Conservation (phyloP, 2,888 invertebrate genomes). For the Trichogramma evanescens region DNA sequence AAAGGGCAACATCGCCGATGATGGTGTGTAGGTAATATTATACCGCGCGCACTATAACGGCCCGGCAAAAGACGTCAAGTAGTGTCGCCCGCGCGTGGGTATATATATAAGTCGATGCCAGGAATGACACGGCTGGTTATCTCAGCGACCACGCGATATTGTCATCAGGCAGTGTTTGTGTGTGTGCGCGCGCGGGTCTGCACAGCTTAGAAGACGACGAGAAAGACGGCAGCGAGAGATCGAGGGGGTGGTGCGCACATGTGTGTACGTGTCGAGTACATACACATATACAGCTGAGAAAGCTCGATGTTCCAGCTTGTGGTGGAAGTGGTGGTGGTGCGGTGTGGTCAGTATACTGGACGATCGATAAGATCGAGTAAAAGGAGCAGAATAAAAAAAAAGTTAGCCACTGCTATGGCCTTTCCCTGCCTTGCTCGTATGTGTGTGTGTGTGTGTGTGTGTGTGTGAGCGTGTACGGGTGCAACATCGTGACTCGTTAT, state of each 20-base stretch:
- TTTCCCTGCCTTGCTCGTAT: conserved; percentile 37
- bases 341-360: too few relatives aligned
- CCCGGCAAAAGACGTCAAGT: conserved; percentile 26
- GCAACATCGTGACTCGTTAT: conserved; percentile 39
- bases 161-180: conserved; percentile 39
- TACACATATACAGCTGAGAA: too few relatives aligned
- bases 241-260: conserved; percentile 30
- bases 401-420: conserved; percentile 30
- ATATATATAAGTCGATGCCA: conserved; percentile 36
- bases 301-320: too few relatives aligned
- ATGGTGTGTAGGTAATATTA: background rate
- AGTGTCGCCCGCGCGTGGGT: conserved; percentile 26
- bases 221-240: conserved; percentile 22
- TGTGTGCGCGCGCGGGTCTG: too few relatives aligned
- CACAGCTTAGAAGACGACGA: background rate
- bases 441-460: background rate
- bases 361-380: too few relatives aligned
- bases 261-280: too few relatives aligned
- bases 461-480: conserved; percentile 11
- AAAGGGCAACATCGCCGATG: background rate
- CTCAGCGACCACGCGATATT: conserved; percentile 48
- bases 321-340: too few relatives aligned
- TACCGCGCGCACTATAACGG: background rate
- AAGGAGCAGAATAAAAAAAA: too few relatives aligned
- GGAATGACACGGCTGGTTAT: conserved; percentile 48